Evolutionary conservation across 2,113 vertebrate genomes (phyloP).

Genomic region (Hippocampus comes): DNA sequence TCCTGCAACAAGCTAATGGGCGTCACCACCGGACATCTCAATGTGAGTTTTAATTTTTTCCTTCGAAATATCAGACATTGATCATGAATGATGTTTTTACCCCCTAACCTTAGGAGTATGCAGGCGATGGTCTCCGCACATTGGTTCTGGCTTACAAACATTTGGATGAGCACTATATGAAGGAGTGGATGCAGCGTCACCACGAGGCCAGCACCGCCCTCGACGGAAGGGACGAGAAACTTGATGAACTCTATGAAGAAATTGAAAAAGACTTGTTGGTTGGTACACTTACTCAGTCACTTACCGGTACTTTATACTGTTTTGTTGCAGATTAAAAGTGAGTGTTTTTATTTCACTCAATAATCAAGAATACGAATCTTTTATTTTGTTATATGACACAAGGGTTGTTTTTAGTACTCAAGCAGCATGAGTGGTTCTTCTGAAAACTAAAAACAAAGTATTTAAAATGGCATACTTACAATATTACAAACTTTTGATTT

Average conservation of each 20-base stretch:
- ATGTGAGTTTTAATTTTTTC: conserved; percentile 74
- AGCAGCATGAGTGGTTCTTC: too few relatives aligned
- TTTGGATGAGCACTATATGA: conserved; percentile 74
- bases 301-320: neutral
- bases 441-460: too few relatives aligned
- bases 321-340: neutral
- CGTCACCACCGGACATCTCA: conserved; percentile 81
- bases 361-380: neutral
- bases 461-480: neutral
- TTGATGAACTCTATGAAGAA: conserved; percentile 83
- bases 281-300: conserved; percentile 9
- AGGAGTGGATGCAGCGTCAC: conserved; percentile 78
- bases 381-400: neutral
- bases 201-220: conserved; percentile 77
- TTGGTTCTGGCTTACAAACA: conserved; percentile 86
- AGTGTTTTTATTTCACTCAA: too few relatives aligned
- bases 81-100: neutral
- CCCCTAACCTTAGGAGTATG: conserved; percentile 79
- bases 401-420: too few relatives aligned
- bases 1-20: conserved; percentile 76
- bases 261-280: conserved; percentile 88
- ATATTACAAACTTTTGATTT: neutral
- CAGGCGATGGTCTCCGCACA: conserved; percentile 86
- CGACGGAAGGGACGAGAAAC: conserved; percentile 79
- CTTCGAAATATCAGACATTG: neutral